Conservation (phyloP, 2,888 invertebrate genomes). For the Rhopalosiphum nymphaeae region DNA sequence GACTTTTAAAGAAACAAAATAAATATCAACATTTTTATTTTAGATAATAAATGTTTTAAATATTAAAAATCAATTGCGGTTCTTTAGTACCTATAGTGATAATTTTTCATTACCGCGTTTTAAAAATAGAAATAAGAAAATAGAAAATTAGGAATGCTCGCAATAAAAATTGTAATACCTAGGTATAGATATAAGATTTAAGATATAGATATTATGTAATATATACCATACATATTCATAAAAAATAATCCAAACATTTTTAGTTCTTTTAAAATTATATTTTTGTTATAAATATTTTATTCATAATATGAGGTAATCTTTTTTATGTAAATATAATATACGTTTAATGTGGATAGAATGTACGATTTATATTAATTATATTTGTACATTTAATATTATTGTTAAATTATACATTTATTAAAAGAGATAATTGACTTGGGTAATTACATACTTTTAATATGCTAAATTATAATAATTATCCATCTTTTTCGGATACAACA, state of each 20-base stretch:
- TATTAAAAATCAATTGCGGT: not conserved
- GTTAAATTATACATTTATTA: not conserved
- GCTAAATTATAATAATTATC: not conserved
- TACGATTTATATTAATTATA: no score
- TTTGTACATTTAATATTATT: not conserved
- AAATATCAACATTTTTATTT: not conserved
- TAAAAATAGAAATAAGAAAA: no score
- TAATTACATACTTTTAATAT: not conserved
- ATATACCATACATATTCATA: not conserved
- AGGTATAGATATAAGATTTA: no score
- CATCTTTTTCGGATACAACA: not conserved
- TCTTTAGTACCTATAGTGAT: not conserved
- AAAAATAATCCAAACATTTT: not conserved
- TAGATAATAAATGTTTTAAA: not conserved
- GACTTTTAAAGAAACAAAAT: not conserved
- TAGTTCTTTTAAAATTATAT: not conserved
- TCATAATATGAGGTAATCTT: not conserved
- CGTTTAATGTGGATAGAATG: not conserved
- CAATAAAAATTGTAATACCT: not conserved
- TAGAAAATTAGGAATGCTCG: not conserved
- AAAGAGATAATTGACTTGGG: not conserved
- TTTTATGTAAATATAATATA: not conserved
- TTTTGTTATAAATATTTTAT: not conserved
- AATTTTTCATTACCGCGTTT: not conserved
- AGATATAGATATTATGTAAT: no score